These are phyloP conservation scores for Stenodera caucasica DNA, from an alignment of 2,888 invertebrate genomes.

Conservation along the genomic window DNA sequence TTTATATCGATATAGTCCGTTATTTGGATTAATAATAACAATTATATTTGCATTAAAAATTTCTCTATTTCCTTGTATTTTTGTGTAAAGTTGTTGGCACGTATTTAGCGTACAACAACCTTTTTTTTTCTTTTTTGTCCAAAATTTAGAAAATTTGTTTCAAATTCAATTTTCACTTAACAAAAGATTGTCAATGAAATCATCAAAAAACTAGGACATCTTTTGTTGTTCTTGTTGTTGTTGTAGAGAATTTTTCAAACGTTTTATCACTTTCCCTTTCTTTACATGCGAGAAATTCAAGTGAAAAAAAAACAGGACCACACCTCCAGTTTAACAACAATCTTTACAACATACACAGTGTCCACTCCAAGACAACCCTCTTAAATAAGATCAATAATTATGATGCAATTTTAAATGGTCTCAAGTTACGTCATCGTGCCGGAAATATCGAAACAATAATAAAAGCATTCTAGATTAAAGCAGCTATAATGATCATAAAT, in stretches of 20 bases:
- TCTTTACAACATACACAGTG: no score
- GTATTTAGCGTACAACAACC: not conserved
- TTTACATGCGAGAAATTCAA: no score
- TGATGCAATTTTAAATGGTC: no score
- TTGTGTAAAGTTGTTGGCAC: not conserved
- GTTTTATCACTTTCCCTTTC: slow-evolving; percentile 5
- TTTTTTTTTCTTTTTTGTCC: not conserved
- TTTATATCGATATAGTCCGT: not conserved
- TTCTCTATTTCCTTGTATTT: not conserved
- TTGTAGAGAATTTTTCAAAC: not conserved
- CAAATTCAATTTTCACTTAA: not conserved
- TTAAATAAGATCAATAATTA: no score
- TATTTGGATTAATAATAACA: not conserved
- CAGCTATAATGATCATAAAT: no score
- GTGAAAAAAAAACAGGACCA: not conserved
- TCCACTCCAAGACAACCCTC: no score
- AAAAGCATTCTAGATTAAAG: no score
- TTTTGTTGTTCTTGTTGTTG: no score
- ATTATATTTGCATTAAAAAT: slow-evolving; percentile 1
- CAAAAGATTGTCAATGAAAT: slow-evolving; percentile 4
- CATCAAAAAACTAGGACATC: slow-evolving; percentile 1
- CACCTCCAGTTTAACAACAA: not conserved
- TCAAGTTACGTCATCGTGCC: no score
- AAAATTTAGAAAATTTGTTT: not conserved
- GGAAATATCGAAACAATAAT: no score